phyloP scores from a whole-genome alignment of 2,888 invertebrate species.

The Pogonocherus hispidulus region DNA sequence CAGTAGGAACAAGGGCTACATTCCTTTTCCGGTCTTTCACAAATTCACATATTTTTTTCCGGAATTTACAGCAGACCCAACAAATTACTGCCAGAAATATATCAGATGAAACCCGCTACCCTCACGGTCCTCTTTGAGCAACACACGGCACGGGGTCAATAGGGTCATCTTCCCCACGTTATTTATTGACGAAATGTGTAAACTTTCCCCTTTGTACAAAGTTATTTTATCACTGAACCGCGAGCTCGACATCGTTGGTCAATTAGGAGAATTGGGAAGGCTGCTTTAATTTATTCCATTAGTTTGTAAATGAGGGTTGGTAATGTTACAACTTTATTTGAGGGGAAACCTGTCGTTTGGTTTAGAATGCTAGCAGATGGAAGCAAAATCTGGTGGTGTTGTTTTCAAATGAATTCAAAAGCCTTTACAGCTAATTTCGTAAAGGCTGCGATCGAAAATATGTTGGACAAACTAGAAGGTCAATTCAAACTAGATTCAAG shows the following conservation, averaged over 20 bases:
- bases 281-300: neutral
- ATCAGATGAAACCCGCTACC: neutral
- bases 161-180: neutral
- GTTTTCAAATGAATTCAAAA: too few species aligned
- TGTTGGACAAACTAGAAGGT: too few species aligned
- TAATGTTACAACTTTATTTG: neutral
- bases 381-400: neutral
- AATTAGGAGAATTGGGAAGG: constrained; percentile 3
- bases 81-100: neutral
- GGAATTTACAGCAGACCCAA: neutral
- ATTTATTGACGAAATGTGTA: constrained; percentile 7
- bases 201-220: constrained; percentile 9
- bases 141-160: neutral
- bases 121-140: neutral
- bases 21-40: neutral
- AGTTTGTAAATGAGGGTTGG: neutral
- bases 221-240: constrained; percentile 3
- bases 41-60: neutral
- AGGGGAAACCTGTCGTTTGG: neutral
- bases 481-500: too few species aligned
- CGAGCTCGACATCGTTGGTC: neutral
- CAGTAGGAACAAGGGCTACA: too few species aligned
- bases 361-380: neutral
- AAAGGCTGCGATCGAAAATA: too few species aligned
- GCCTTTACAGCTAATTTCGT: too few species aligned